Evolutionary conservation across 2,888 invertebrate species (phyloP).

Genomic region (Cerastis leucographa): DNA sequence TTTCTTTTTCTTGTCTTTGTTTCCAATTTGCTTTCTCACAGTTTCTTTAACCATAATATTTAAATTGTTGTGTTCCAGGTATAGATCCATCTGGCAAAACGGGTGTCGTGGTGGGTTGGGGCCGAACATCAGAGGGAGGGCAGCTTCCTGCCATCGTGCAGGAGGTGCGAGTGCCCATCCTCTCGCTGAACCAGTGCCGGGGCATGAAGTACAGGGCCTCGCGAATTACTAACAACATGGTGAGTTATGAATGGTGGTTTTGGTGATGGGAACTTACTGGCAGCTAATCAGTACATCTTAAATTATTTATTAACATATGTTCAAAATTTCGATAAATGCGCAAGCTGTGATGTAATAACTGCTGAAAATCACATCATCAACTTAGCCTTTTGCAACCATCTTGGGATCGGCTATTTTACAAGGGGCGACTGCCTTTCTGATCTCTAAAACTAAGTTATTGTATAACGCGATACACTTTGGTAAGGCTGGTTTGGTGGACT

Average conservation of each 20-base stretch:
- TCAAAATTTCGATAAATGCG: not conserved
- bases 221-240: constrained; percentile 95
- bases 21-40: not conserved
- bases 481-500: not conserved
- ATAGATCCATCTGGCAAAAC: constrained; percentile 93
- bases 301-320: not conserved
- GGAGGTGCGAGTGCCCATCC: constrained; percentile 96
- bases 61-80: constrained; percentile 77
- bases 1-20: not conserved
- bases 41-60: not conserved
- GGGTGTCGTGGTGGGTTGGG: constrained; percentile 97
- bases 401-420: not conserved
- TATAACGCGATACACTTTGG: not conserved
- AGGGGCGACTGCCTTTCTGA: no score
- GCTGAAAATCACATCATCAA: not conserved
- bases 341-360: not conserved
- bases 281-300: not conserved
- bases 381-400: not conserved
- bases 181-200: constrained; percentile 94
- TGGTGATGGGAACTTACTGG: not conserved
- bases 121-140: constrained; percentile 95
- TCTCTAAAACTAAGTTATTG: not conserved
- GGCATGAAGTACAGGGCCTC: constrained; percentile 96
- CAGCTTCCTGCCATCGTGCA: constrained; percentile 94
- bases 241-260: constrained; percentile 60